Evolutionary conservation across 2,888 invertebrate genomes (phyloP).

Genomic region (Agrilus biguttatus): DNA sequence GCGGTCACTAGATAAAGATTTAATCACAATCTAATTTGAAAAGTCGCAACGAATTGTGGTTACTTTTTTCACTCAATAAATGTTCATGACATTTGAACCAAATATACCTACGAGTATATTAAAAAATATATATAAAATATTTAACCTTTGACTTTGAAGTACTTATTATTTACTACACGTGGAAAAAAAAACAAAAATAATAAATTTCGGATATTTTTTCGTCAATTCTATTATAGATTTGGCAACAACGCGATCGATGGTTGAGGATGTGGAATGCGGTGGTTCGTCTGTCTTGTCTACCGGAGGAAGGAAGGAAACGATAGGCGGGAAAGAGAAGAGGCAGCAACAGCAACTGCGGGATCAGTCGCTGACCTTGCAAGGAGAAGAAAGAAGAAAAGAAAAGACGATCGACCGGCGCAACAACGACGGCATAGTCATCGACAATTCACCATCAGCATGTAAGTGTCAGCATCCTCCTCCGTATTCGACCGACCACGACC

Average conservation of each 20-base stretch:
- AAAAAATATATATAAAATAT: too few relatives aligned
- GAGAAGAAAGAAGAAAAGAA: conserved; percentile 20
- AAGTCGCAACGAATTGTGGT: too few relatives aligned
- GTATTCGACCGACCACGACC: conserved; percentile 17
- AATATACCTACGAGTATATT: too few relatives aligned
- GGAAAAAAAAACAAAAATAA: too few relatives aligned
- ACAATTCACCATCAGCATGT: conserved; percentile 2
- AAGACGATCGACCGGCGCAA: conserved; percentile 5
- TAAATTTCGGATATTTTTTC: neutral
- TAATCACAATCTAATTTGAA: too few relatives aligned
- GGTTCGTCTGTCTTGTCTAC: too few relatives aligned
- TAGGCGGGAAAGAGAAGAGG: conserved; percentile 16
- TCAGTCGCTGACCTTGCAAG: conserved; percentile 35
- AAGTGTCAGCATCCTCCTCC: conserved; percentile 17
- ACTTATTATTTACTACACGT: too few relatives aligned
- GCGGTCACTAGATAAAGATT: too few relatives aligned
- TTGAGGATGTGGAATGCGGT: conserved; percentile 17
- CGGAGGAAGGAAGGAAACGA: conserved; percentile 29
- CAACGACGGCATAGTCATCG: conserved; percentile 8
- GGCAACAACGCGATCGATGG: conserved; percentile 18
- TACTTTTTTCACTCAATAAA: too few relatives aligned
- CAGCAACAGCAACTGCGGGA: conserved; percentile 21
- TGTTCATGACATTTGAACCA: too few relatives aligned
- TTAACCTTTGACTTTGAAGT: too few relatives aligned
- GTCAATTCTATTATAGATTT: conserved; percentile 6